These are phyloP conservation scores for Danionella dracula DNA, from an alignment of 2,797 vertebrate species.

Conservation along the genomic window DNA sequence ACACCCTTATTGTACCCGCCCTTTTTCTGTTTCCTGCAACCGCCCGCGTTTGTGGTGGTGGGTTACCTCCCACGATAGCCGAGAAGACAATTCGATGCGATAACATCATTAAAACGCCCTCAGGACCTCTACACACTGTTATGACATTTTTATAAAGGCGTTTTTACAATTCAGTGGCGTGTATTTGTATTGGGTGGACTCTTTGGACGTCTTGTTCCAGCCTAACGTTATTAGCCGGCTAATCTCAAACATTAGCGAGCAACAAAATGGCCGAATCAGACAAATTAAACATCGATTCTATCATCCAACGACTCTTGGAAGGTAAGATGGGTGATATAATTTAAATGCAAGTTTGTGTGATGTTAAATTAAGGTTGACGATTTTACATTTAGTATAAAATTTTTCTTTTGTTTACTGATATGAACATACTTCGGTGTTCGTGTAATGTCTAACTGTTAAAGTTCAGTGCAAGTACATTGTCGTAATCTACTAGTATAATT, in stretches of 20 bases:
- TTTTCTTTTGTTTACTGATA: background rate
- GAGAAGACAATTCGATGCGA: background rate
- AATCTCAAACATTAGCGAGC: conserved; percentile 28
- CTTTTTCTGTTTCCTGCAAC: background rate
- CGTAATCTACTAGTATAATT: too few relatives aligned
- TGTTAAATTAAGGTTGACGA: too few relatives aligned
- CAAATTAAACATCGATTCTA: conserved; percentile 78
- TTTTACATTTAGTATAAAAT: too few relatives aligned
- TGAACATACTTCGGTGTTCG: too few relatives aligned
- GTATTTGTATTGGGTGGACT: conserved; percentile 2
- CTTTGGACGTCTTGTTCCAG: background rate
- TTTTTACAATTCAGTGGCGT: background rate
- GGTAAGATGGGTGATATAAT: too few relatives aligned
- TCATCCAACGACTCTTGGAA: conserved; percentile 77
- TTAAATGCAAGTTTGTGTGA: too few relatives aligned
- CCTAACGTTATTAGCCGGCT: conserved; percentile 12
- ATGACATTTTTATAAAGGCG: background rate
- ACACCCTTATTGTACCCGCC: background rate
- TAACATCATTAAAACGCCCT: background rate
- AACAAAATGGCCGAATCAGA: conserved; percentile 76
- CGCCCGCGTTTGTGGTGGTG: conserved; percentile 7
- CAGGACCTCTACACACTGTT: background rate
- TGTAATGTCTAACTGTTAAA: too few relatives aligned
- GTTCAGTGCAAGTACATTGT: too few relatives aligned
- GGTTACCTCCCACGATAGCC: background rate